Conservation (phyloP, 2,888 invertebrate genomes). For the Tenthredo amoena region DNA sequence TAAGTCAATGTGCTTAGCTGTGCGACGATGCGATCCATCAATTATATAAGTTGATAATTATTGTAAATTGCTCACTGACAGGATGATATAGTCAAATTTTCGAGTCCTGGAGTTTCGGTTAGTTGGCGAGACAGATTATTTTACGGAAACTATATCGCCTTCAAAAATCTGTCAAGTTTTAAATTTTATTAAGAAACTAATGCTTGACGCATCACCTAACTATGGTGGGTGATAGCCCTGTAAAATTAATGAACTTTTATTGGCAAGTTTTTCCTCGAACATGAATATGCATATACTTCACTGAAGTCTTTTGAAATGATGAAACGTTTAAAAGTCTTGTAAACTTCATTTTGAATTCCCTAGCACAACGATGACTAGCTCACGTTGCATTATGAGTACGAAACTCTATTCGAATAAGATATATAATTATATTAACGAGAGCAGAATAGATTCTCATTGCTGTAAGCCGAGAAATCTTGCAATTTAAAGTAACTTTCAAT, state of each 20-base stretch:
- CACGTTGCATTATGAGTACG: not conserved
- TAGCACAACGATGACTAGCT: not conserved
- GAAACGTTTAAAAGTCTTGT: not conserved
- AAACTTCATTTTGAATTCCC: not conserved
- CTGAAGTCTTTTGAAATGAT: not conserved
- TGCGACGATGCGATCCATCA: constrained; percentile 4
- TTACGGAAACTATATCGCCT: not conserved
- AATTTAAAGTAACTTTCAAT: not conserved
- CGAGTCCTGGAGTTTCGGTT: not conserved
- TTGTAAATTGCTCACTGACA: not conserved
- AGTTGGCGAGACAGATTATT: not conserved
- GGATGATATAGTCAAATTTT: not conserved
- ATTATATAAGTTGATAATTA: constrained; percentile 9
- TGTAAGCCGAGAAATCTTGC: not conserved
- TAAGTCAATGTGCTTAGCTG: constrained; percentile 40
- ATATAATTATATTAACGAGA: not conserved
- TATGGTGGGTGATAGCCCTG: not conserved
- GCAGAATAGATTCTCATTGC: not conserved
- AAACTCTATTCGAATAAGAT: constrained; percentile 2
- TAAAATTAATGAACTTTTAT: not conserved
- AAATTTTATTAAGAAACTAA: not conserved
- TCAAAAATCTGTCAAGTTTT: not conserved
- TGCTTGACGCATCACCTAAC: not conserved
- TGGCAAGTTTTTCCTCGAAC: not conserved
- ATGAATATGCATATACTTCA: not conserved